These are phyloP conservation scores for Gallinago undulata DNA, from an alignment of 2,113 vertebrate species.

Conservation along the genomic window DNA sequence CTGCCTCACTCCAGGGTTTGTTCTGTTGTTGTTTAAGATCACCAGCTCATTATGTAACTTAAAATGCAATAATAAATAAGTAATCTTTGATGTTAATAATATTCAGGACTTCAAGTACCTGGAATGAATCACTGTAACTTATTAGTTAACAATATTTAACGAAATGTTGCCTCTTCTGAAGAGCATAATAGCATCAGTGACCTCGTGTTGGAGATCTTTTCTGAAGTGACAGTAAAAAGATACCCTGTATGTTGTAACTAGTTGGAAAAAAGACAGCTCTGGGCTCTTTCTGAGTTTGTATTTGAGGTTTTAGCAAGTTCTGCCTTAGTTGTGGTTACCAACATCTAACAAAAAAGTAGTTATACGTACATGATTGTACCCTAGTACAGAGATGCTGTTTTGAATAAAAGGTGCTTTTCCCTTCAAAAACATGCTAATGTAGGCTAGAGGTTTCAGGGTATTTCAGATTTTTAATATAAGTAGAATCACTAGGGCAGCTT, in stretches of 20 bases:
- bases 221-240: background rate
- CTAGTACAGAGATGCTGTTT: background rate
- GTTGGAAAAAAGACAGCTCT: background rate
- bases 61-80: background rate
- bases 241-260: background rate
- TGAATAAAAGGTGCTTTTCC: background rate
- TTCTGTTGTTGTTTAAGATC: background rate
- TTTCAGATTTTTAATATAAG: background rate
- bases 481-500: background rate
- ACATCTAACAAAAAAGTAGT: background rate
- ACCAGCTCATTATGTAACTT: background rate
- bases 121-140: background rate
- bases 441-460: background rate
- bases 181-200: background rate
- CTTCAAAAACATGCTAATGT: background rate
- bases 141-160: background rate
- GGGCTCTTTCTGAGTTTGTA: background rate
- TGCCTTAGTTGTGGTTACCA: background rate
- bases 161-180: background rate
- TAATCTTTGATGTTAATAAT: background rate
- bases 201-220: background rate
- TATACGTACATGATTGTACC: background rate
- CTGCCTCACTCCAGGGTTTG: background rate
- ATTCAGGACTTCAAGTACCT: background rate
- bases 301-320: background rate